These are phyloP conservation scores for Panthera uncia DNA, from an alignment of 2,113 vertebrate genomes.

Conservation along the genomic window DNA sequence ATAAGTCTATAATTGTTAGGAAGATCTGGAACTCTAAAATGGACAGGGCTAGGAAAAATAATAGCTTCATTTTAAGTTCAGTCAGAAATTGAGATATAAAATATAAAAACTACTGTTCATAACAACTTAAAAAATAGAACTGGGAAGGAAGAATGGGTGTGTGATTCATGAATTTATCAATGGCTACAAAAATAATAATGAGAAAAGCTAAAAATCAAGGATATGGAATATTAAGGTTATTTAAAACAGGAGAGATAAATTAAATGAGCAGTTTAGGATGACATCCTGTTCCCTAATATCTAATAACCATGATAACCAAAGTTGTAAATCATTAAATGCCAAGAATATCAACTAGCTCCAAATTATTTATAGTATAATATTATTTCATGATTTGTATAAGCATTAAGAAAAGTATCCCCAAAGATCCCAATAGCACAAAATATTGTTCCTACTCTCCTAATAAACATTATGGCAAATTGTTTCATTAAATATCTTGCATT, in stretches of 20 bases:
- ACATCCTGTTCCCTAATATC: neutral
- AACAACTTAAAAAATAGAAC: neutral
- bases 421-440: neutral
- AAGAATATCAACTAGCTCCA: neutral
- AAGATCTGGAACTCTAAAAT: neutral
- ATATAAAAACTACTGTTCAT: neutral
- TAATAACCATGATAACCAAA: neutral
- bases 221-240: neutral
- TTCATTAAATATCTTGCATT: neutral
- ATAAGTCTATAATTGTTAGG: neutral
- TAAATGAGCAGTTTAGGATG: neutral
- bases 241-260: neutral
- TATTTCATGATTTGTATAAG: neutral
- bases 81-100: constrained; percentile 23
- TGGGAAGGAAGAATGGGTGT: neutral
- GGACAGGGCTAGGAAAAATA: neutral
- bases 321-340: neutral
- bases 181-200: neutral
- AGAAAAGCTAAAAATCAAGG: constrained; percentile 35
- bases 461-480: neutral
- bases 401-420: neutral
- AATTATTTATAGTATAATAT: neutral
- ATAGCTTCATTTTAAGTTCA: neutral
- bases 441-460: constrained; percentile 14
- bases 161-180: neutral